Evolutionary conservation across 2,113 vertebrate genomes (phyloP).

Genomic region (Aptenodytes forsteri): DNA sequence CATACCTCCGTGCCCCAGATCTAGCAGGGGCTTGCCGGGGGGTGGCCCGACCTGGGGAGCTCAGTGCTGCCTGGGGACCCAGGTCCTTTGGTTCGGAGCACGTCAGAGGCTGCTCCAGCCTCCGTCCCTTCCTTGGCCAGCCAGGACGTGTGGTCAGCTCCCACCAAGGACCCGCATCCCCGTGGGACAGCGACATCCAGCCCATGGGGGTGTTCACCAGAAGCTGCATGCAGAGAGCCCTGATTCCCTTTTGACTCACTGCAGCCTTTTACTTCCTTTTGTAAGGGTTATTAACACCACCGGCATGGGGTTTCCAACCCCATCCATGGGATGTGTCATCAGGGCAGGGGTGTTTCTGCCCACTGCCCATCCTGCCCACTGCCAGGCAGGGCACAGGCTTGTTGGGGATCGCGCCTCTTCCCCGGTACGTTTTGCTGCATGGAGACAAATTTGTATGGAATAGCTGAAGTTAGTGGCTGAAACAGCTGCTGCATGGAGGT

Average conservation of each 20-base stretch:
- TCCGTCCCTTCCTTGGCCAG: not conserved
- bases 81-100: not conserved
- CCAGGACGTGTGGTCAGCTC: accelerated
- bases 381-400: not conserved
- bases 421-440: accelerated
- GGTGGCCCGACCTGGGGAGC: not conserved
- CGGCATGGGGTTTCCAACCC: accelerated
- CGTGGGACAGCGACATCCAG: accelerated
- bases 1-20: accelerated
- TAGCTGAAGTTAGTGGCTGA: not conserved
- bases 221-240: not conserved
- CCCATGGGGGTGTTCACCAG: not conserved
- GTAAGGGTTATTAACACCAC: not conserved
- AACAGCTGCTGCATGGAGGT: not conserved
- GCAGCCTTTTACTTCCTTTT: not conserved
- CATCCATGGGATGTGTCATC: accelerated
- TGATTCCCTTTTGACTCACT: not conserved
- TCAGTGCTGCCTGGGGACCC: not conserved
- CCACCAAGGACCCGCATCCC: not conserved
- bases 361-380: not conserved
- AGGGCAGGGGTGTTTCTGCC: not conserved
- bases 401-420: accelerated
- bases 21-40: not conserved
- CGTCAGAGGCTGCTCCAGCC: not conserved
- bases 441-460: not conserved